Evolutionary conservation across 2,888 invertebrate species (phyloP).

Genomic region (Heliconius cydno): DNA sequence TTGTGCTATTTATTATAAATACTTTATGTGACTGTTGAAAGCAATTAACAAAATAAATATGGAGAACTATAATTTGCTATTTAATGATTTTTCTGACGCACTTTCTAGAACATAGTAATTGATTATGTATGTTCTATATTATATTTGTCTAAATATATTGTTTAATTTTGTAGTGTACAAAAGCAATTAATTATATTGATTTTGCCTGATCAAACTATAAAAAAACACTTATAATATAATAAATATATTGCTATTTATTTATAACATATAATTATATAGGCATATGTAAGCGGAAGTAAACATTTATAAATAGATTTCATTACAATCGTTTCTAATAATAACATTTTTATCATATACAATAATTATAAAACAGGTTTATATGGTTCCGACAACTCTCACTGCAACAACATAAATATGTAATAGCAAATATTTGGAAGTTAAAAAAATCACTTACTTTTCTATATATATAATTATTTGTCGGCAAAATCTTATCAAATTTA

Average conservation of each 20-base stretch:
- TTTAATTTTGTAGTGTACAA: neutral
- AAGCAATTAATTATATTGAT: neutral
- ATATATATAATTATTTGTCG: neutral
- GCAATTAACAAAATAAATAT: neutral
- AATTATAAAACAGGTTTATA: conserved; percentile 9
- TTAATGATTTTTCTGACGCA: no score
- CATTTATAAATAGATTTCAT: neutral
- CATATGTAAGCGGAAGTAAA: conserved; percentile 10
- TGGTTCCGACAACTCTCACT: conserved; percentile 1
- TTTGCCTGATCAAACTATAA: neutral
- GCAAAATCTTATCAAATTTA: neutral
- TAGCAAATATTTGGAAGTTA: neutral
- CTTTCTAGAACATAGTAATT: no score
- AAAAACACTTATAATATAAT: no score
- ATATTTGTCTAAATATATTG: no score
- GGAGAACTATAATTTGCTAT: neutral
- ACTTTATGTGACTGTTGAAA: conserved; percentile 10
- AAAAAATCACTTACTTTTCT: conserved; percentile 2
- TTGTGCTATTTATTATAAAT: neutral
- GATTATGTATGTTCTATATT: no score
- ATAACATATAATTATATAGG: neutral
- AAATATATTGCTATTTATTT: no score
- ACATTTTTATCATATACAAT: neutral
- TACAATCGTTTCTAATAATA: conserved; percentile 15
- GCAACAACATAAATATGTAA: conserved; percentile 6